These are phyloP conservation scores for Pelmatolapia mariae DNA, from an alignment of 2,113 vertebrate species.

Conservation along the genomic window DNA sequence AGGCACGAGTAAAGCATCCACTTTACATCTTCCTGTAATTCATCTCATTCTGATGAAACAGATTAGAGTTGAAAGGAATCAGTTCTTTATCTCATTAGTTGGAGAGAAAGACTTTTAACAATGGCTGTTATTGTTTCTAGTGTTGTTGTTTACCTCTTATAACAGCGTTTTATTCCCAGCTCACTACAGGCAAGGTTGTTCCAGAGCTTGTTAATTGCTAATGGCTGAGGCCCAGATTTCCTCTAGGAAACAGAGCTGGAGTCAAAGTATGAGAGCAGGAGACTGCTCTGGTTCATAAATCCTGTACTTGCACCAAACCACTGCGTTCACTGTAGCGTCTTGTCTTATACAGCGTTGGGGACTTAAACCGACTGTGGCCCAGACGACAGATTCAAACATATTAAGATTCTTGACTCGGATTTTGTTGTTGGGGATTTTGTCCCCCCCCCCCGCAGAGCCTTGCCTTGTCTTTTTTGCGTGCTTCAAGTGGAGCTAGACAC, in stretches of 20 bases:
- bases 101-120: not conserved
- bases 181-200: not conserved
- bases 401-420: slow-evolving; percentile 50
- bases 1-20: slow-evolving; percentile 22
- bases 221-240: slow-evolving; percentile 15
- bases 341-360: not conserved
- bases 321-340: not conserved
- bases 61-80: slow-evolving; percentile 23
- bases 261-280: slow-evolving; percentile 6
- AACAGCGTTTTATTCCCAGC: not conserved
- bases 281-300: slow-evolving; percentile 27
- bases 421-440: slow-evolving; percentile 55
- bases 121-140: not conserved
- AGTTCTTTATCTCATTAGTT: slow-evolving; percentile 1
- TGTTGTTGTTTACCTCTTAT: slow-evolving; percentile 5
- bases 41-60: slow-evolving; percentile 16
- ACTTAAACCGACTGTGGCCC: not conserved
- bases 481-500: not conserved
- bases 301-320: slow-evolving; percentile 4
- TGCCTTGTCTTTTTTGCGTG: not conserved
- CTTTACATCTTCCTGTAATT: slow-evolving; percentile 12
- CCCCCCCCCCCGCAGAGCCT: not conserved
- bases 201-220: slow-evolving; percentile 20
- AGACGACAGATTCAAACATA: slow-evolving; percentile 8
- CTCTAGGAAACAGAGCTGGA: not conserved